Evolutionary conservation across 1,140 invertebrate species (phyloP), one percentile per base, ranked within the genome.

Genomic region (Lerema accius): DNA sequence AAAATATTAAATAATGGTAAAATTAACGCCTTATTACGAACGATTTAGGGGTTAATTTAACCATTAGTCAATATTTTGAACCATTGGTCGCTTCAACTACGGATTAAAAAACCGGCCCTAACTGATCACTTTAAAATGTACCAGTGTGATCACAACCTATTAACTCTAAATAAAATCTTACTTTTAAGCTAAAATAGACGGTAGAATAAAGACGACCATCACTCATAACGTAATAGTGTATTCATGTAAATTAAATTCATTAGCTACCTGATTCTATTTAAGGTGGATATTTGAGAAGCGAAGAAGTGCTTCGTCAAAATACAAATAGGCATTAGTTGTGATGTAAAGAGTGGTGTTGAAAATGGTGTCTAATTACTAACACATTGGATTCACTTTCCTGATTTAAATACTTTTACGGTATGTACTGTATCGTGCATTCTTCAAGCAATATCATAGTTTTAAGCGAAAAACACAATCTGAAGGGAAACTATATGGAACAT

Each of bases 201-300:
- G 19, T 32, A 50, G 39, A 14, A 55, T 58, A 56, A 73, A 76
- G 65, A 53, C 11, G 55, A 23, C 63, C 73, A 79, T 80, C 67
- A 67, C 50, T 80, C 78, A 79, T 78, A 69, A 45, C 28, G 51
- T 81, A 75, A 82, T 82, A 69, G 79, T 73, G 63, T 63, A 71
- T 75, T 76, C 62, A 82, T 80, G 77, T 76, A 80, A 82, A 82
- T 82, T 70, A 64, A 68, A 65, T 70, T 76, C 69, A 78, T 80
- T 82, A 79, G 71, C 67, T 69, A 74, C 73, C 62, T 59, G 63
- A 60, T 65, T 70, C 69, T 66, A 58, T 73, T 71, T 68, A 53
- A 9, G 55, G 59, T 67, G 51, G 59, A 35, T 16, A 58, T 50
- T 50, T 50, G 23, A 53, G 61, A 69, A 58, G 60, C 60, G 55